Conservation (phyloP, 2,888 invertebrate species). For the Amphipyra berbera region DNA sequence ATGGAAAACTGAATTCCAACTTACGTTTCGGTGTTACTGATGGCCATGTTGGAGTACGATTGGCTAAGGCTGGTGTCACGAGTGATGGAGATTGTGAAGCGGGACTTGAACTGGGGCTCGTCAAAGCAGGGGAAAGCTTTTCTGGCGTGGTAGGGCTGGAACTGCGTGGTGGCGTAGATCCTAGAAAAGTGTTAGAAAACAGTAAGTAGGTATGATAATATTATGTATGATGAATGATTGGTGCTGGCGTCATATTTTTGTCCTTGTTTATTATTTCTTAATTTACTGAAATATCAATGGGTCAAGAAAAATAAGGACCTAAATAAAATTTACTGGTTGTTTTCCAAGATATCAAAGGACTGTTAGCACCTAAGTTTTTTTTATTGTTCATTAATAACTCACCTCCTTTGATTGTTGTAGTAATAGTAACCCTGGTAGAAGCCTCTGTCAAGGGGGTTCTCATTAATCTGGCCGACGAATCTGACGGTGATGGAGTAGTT, state of each 20-base stretch:
- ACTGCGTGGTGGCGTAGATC: conserved; percentile 92
- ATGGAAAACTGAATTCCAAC: conserved; percentile 49
- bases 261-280: too few relatives aligned
- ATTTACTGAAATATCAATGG: too few relatives aligned
- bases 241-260: too few relatives aligned
- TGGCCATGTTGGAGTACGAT: conserved; percentile 92
- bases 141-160: conserved; percentile 94
- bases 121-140: conserved; percentile 97
- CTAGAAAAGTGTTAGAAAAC: conserved; percentile 62
- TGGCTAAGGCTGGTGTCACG: conserved; percentile 86
- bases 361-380: too few relatives aligned
- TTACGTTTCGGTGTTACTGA: conserved; percentile 71
- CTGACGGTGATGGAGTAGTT: conserved; percentile 74
- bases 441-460: conserved; percentile 81
- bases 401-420: conserved; percentile 69
- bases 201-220: not conserved
- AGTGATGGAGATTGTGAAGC: conserved; percentile 92
- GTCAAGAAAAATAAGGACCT: too few relatives aligned
- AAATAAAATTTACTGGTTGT: too few relatives aligned
- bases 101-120: conserved; percentile 95
- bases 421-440: conserved; percentile 85
- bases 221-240: too few relatives aligned
- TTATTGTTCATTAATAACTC: too few relatives aligned
- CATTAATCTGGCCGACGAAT: conserved; percentile 77
- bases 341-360: too few relatives aligned